phyloP scores from a whole-genome alignment of 2,888 invertebrate genomes.

The Vesta saturnalis region DNA sequence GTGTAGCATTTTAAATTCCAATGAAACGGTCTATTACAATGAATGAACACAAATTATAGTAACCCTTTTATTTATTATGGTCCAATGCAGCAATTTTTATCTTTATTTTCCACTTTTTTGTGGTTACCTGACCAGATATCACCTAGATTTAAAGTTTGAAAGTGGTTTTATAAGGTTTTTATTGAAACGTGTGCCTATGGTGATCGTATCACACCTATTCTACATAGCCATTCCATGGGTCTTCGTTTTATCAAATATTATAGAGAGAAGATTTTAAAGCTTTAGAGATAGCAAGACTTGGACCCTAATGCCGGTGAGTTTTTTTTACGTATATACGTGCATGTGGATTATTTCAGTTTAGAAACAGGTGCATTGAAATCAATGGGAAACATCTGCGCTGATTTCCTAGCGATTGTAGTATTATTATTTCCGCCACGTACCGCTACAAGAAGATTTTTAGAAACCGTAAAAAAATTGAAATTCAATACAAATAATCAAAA shows the following conservation, averaged over 20 bases:
- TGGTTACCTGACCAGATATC: neutral
- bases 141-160: neutral
- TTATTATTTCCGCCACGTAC: neutral
- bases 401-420: neutral
- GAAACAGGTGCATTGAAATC: neutral
- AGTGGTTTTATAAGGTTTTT: neutral
- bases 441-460: neutral
- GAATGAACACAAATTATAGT: too few relatives aligned
- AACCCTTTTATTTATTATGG: too few relatives aligned
- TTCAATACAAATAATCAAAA: neutral
- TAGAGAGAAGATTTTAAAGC: neutral
- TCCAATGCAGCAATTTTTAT: neutral
- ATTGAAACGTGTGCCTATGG: neutral
- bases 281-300: too few relatives aligned
- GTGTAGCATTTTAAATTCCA: neutral
- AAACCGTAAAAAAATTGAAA: neutral
- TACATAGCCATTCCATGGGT: neutral
- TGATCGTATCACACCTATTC: neutral
- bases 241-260: neutral
- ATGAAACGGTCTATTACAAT: neutral
- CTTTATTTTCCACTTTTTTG: neutral
- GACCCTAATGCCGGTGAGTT: neutral
- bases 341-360: neutral
- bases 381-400: neutral
- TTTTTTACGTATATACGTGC: neutral